Evolutionary conservation across 2,797 vertebrate species (phyloP).

Genomic region (Florisuga fusca): DNA sequence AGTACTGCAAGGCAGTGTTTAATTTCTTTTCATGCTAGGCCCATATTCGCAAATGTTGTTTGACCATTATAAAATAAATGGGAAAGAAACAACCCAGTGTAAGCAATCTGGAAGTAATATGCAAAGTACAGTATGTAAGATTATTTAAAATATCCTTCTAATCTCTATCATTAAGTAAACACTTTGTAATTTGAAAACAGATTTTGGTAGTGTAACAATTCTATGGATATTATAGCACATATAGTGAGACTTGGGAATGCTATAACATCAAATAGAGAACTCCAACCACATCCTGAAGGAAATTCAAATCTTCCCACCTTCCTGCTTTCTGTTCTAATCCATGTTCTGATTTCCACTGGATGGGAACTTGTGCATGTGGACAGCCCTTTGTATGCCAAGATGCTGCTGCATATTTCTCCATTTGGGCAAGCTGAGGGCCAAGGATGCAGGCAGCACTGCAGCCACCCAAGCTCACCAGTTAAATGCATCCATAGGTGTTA

Average conservation of each 20-base stretch:
- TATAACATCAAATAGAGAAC: not conserved
- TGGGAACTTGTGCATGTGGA: not conserved
- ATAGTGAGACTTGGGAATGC: not conserved
- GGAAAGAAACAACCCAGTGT: not conserved
- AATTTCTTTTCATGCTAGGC: not conserved
- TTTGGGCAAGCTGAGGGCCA: not conserved
- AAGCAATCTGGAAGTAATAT: not conserved
- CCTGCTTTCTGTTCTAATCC: not conserved
- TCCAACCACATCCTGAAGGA: fast-evolving
- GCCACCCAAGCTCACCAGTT: not conserved
- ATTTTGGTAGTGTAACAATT: not conserved
- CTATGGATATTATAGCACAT: not conserved
- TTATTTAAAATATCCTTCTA: not conserved
- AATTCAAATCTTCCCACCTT: not conserved
- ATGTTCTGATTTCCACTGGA: not conserved
- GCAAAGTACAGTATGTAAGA: not conserved
- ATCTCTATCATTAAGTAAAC: not conserved
- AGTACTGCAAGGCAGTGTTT: not conserved
- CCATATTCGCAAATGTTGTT: not conserved
- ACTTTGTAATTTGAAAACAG: not conserved
- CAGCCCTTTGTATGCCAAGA: not conserved
- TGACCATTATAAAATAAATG: not conserved
- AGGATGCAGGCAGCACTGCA: not conserved
- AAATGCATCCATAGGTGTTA: not conserved
- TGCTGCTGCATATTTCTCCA: not conserved